Evolutionary conservation across 2,797 vertebrate genomes (phyloP).

Genomic region (Fundulus diaphanus): DNA sequence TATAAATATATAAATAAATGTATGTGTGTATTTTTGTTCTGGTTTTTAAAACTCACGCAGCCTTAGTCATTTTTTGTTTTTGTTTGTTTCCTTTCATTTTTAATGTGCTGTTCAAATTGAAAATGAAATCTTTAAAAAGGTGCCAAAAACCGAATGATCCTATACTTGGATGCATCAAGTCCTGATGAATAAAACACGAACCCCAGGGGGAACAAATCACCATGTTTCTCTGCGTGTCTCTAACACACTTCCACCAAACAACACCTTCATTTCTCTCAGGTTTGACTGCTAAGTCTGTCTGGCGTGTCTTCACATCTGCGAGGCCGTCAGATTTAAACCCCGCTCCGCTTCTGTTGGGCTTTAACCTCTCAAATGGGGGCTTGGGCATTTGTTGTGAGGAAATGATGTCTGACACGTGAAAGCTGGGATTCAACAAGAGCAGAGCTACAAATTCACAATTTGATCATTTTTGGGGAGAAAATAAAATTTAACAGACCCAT

Average conservation of each 20-base stretch:
- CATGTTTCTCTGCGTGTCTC: slow-evolving; percentile 69
- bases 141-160: slow-evolving; percentile 86
- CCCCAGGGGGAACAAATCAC: slow-evolving; percentile 79
- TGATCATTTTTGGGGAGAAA: too few species aligned
- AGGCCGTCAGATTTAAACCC: neutral
- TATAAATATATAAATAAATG: slow-evolving; percentile 75
- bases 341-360: neutral
- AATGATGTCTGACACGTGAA: neutral
- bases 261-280: slow-evolving; percentile 15
- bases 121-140: slow-evolving; percentile 84
- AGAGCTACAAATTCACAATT: neutral
- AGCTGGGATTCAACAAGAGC: neutral
- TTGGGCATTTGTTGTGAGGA: neutral
- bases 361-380: neutral
- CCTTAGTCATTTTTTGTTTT: slow-evolving; percentile 83
- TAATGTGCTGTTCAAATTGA: slow-evolving; percentile 82
- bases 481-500: neutral
- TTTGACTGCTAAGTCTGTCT: slow-evolving; percentile 9
- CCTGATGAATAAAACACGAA: slow-evolving; percentile 85
- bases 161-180: slow-evolving; percentile 85
- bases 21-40: slow-evolving; percentile 77
- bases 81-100: slow-evolving; percentile 75
- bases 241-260: slow-evolving; percentile 30
- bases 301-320: slow-evolving; percentile 8
- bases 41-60: slow-evolving; percentile 82